These are phyloP conservation scores for Muscina levida DNA, from an alignment of 2,888 invertebrate genomes.

Conservation along the genomic window DNA sequence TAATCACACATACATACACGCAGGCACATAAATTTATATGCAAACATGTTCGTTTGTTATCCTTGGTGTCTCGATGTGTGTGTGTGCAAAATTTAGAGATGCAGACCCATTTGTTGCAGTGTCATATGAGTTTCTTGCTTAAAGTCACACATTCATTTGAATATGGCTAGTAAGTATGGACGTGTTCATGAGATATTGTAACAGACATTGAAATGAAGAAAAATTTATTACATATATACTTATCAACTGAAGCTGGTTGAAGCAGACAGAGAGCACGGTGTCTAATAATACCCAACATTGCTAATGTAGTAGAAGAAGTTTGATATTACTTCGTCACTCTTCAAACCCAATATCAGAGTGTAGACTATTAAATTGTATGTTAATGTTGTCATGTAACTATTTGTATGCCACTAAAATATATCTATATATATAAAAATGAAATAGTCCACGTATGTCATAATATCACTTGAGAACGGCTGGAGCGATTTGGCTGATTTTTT, in stretches of 20 bases:
- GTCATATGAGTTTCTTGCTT: constrained; percentile 48
- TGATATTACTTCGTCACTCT: no score
- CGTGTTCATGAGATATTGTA: not conserved
- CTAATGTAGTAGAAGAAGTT: no score
- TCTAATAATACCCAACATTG: not conserved
- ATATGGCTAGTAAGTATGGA: constrained; percentile 16
- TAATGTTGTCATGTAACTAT: no score
- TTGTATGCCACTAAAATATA: no score
- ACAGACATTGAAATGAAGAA: constrained; percentile 53
- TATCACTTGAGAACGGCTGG: no score
- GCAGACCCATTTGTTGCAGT: constrained; percentile 52
- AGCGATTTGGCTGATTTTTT: no score
- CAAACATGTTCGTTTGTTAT: not conserved
- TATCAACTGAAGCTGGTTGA: constrained; percentile 53
- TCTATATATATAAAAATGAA: no score
- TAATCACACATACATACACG: constrained; percentile 34
- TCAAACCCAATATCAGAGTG: no score
- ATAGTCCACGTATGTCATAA: no score
- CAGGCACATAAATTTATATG: constrained; percentile 6
- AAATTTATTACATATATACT: constrained; percentile 59
- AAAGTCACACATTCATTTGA: constrained; percentile 20
- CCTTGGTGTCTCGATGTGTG: not conserved
- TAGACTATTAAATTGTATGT: no score
- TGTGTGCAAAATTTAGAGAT: constrained; percentile 35
- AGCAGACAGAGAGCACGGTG: not conserved